Conservation (phyloP, 2,888 invertebrate species). For the Temnothorax ravouxi region DNA sequence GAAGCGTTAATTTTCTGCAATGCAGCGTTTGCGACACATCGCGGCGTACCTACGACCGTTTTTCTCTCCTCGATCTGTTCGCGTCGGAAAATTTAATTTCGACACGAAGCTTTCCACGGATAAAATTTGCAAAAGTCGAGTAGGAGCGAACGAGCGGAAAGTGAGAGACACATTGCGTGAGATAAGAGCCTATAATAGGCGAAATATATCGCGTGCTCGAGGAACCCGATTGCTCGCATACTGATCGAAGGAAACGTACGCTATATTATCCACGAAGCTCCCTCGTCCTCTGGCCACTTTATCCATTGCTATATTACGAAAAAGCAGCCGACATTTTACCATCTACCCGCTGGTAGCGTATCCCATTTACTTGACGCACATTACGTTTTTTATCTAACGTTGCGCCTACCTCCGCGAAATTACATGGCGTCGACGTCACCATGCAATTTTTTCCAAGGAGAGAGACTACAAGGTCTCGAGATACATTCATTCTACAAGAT, state of each 20-base stretch:
- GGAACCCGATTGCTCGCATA: not conserved
- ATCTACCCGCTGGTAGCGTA: not conserved
- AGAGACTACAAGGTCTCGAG: conserved; percentile 17
- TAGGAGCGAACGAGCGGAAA: not conserved
- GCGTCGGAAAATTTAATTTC: not conserved
- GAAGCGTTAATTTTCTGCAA: not conserved
- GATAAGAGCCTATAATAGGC: not conserved
- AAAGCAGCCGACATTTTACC: conserved; percentile 1
- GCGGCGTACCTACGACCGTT: not conserved
- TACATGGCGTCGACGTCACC: not conserved
- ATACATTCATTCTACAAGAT: conserved; percentile 6
- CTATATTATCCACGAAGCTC: not conserved
- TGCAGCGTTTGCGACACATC: not conserved
- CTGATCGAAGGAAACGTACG: conserved; percentile 11
- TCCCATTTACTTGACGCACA: conserved; percentile 23
- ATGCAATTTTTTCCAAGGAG: conserved; percentile 31
- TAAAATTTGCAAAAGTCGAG: not conserved
- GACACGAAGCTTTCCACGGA: not conserved
- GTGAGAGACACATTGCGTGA: not conserved
- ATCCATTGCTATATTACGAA: not conserved
- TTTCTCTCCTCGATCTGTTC: not conserved
- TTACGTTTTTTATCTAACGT: conserved; percentile 36
- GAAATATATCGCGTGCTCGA: conserved; percentile 16
- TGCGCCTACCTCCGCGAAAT: conserved; percentile 14
- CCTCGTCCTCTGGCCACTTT: not conserved